Conservation (phyloP, 2,888 invertebrate species). For the Microchrysa polita region DNA sequence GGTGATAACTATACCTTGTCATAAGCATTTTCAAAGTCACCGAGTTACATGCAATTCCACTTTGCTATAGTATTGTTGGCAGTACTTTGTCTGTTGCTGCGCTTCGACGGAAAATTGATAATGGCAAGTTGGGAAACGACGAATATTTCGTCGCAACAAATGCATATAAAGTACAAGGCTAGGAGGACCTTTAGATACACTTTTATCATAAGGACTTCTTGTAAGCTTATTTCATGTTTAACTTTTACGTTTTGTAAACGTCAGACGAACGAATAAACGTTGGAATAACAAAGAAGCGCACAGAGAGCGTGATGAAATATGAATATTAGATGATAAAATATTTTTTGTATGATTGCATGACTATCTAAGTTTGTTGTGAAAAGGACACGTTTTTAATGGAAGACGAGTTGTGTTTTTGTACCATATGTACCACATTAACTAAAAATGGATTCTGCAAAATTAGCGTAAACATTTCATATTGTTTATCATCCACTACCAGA, state of each 20-base stretch:
- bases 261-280: too few species aligned
- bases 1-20: constrained; percentile 30
- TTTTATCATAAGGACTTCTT: neutral
- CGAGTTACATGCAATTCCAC: constrained; percentile 41
- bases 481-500: too few species aligned
- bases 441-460: too few species aligned
- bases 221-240: neutral
- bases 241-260: neutral
- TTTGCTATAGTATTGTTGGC: constrained; percentile 28
- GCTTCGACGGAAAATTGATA: neutral
- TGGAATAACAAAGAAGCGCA: neutral
- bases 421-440: too few species aligned
- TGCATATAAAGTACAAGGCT: constrained; percentile 11
- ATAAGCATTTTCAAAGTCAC: constrained; percentile 34
- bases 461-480: too few species aligned
- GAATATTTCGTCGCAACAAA: neutral
- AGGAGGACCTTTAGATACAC: constrained; percentile 30
- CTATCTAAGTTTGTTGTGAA: too few species aligned
- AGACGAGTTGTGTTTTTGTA: too few species aligned
- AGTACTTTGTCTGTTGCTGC: constrained; percentile 18
- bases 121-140: neutral
- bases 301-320: constrained; percentile 17
- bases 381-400: too few species aligned
- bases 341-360: too few species aligned
- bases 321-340: constrained; percentile 16